Percentiles rank a stretch among this genome's conserved stretches.
These are phyloP conservation scores for Synaphobranchus kaupii DNA, from an alignment of 2,797 vertebrate genomes.

Conservation along the genomic window DNA sequence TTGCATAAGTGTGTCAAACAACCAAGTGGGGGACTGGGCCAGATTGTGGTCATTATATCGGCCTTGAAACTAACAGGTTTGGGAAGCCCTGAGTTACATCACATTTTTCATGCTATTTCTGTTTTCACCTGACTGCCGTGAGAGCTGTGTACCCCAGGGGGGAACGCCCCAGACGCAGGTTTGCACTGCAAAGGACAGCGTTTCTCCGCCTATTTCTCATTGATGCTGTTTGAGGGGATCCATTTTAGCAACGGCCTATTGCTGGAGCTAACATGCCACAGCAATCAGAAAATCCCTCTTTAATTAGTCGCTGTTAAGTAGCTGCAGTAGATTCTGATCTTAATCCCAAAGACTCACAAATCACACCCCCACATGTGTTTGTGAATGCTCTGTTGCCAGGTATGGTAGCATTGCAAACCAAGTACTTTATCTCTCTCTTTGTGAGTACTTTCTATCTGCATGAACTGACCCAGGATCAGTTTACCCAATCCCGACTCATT, in stretches of 20 bases:
- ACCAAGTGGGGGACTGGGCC: not conserved
- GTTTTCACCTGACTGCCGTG: conserved; percentile 38
- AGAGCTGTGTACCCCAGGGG: conserved; percentile 47
- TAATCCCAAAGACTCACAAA: conserved; percentile 69
- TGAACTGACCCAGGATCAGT: not conserved
- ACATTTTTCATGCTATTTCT: conserved; percentile 53
- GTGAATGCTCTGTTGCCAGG: conserved; percentile 29
- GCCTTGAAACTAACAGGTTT: not conserved
- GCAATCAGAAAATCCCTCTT: conserved; percentile 64
- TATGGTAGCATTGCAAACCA: not conserved
- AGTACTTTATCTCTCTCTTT: not conserved
- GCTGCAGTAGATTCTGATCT: conserved; percentile 66
- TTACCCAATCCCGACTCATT: not conserved
- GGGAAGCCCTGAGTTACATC: not conserved
- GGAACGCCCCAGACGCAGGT: not conserved
- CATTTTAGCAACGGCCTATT: conserved; percentile 39
- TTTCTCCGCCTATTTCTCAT: not conserved
- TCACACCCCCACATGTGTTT: conserved; percentile 39
- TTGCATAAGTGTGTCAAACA: not conserved
- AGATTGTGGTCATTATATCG: not conserved
- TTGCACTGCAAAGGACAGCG: not conserved
- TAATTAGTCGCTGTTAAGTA: conserved; percentile 66
- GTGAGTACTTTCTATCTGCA: not conserved
- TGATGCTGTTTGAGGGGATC: conserved; percentile 53
- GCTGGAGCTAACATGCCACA: conserved; percentile 56